Evolutionary conservation across 1,140 invertebrate species (phyloP), one percentile per base, ranked within the genome.

Genomic region (Drosophila setifemur): DNA sequence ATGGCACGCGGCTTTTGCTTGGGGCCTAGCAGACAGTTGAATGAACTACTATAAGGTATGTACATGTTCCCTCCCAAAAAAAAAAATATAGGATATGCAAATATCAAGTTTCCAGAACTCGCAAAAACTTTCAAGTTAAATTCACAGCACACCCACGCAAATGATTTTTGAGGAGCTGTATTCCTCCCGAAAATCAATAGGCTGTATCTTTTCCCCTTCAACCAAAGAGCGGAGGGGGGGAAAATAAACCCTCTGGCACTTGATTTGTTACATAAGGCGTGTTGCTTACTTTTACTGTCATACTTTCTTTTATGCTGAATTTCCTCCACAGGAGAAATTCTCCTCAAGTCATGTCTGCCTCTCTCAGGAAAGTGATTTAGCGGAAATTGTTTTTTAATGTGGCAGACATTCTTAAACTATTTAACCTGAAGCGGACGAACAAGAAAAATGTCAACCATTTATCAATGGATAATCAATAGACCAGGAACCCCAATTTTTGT

Each of bases 301-400:
- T 50, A 71, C 67, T 72, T 53, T 72, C 68, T 47, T 71, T 69
- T 70, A 49, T 60, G 67, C 66, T 31, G 66, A 71, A 60, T 43
- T 43, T 52, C 42, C 23, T 26, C 28, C 25, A n/a, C 63, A 53
- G 37, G 21, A n/a, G n/a, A 70, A 76, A 49, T 35, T 43, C 73
- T 29, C 25, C 16, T n/a, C 31, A 43, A 74, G 33, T 55, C 49
- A 37, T 43, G 45, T 45, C 47, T 39, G 21, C 52, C 25, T 16
- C 29, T 45, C 45, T 48, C 12, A 7, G 33, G 60, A 77, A 75
- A 86, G 67, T 79, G 81, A 68, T 81, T 85, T 79, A 29, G 52
- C 81, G 81, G 81, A 85, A 85, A 85, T 85, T 85, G 81, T 81
- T 85, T 85, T 86, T 86, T 85, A 85, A 85, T 81, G 81, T 68